A percentile compares a stretch with the other conserved stretches of the same genome.
Evolutionary conservation across 2,797 vertebrate genomes (phyloP).

Genomic region (Taenioides sp.): DNA sequence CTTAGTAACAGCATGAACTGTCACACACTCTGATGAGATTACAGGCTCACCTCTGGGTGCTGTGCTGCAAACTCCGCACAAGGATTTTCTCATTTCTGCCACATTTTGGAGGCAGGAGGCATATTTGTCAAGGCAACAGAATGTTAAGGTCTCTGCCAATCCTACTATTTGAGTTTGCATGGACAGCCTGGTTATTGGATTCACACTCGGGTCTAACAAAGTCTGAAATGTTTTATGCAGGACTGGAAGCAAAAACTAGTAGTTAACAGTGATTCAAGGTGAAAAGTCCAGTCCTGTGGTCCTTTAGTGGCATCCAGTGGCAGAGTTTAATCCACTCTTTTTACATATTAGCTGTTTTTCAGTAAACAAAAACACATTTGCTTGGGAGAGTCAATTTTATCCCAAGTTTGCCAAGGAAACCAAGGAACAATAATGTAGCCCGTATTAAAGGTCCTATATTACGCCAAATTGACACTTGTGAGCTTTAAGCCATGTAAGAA

Average conservation of each 20-base stretch:
- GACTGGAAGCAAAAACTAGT: not conserved
- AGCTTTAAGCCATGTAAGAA: too few species aligned
- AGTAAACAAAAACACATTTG: not conserved
- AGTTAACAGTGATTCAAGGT: not conserved
- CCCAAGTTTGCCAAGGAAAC: not conserved
- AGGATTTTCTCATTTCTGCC: slow-evolving; percentile 21
- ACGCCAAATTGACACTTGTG: too few species aligned
- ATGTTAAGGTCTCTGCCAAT: slow-evolving; percentile 12
- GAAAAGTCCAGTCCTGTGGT: not conserved
- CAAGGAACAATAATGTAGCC: too few species aligned
- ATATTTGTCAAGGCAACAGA: slow-evolving; percentile 33
- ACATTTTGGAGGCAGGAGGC: slow-evolving; percentile 18
- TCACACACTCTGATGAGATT: slow-evolving; percentile 4
- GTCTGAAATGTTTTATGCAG: slow-evolving; percentile 19
- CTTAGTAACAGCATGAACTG: slow-evolving; percentile 10
- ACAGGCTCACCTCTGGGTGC: slow-evolving; percentile 9
- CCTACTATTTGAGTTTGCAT: slow-evolving; percentile 17
- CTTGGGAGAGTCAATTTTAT: not conserved
- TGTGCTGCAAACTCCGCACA: slow-evolving; percentile 11
- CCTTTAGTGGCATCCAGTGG: not conserved
- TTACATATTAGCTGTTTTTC: not conserved
- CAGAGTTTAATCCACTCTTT: not conserved
- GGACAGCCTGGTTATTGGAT: slow-evolving; percentile 14
- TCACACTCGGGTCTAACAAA: slow-evolving; percentile 2
- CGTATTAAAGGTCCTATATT: too few species aligned